A percentile compares a stretch with the other conserved stretches of the same genome.
phyloP scores from a whole-genome alignment of 2,113 vertebrate genomes.

The Arenaria interpres region DNA sequence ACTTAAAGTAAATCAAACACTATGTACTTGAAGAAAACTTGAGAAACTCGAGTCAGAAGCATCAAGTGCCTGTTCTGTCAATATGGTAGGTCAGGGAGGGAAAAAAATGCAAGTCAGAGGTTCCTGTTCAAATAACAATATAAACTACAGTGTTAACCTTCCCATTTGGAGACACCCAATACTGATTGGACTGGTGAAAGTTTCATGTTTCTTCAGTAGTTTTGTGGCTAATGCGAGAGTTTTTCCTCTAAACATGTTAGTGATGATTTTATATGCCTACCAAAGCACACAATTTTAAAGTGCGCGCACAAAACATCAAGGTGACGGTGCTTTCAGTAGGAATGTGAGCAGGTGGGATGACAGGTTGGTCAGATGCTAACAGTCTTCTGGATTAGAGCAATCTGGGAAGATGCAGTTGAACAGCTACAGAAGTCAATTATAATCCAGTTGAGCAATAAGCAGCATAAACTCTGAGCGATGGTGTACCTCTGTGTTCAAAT shows the following conservation, averaged over 20 bases:
- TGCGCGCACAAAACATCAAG: neutral
- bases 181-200: neutral
- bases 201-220: neutral
- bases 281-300: neutral
- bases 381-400: neutral
- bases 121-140: neutral
- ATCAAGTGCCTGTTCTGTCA: neutral
- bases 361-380: neutral
- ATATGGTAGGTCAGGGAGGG: neutral
- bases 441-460: neutral
- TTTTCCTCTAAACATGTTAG: neutral
- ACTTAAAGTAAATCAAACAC: neutral
- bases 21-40: neutral
- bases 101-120: neutral
- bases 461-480: neutral
- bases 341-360: neutral
- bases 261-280: neutral
- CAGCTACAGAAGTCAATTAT: neutral
- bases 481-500: neutral
- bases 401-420: neutral
- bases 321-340: neutral
- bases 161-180: neutral
- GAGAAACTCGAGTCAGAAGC: neutral
- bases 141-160: neutral
- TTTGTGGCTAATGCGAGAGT: neutral